phyloP scores from a whole-genome alignment of 1,140 invertebrate genomes.

The Tetranychus cinnabarinus region DNA sequence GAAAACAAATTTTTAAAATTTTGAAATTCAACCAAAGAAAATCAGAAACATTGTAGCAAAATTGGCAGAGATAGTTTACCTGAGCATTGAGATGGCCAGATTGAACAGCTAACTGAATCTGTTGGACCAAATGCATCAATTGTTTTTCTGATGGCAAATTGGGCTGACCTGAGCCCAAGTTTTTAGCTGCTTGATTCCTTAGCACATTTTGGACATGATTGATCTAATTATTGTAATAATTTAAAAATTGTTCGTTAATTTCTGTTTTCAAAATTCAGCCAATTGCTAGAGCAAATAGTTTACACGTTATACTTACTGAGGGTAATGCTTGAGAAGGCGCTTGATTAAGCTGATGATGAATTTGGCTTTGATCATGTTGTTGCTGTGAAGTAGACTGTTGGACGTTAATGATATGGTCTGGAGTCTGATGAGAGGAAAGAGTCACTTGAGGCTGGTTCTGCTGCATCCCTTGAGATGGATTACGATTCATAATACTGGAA shows the following conservation, averaged over 20 bases:
- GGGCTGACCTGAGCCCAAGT: background rate
- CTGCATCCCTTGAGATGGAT: background rate
- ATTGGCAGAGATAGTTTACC: conserved; percentile 14
- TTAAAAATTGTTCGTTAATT: background rate
- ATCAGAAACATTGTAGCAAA: background rate
- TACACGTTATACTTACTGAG: background rate
- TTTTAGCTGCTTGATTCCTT: background rate
- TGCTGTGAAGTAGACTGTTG: background rate
- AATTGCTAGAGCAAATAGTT: no score
- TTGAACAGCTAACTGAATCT: conserved; percentile 79
- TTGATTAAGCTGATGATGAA: background rate
- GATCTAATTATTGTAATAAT: background rate
- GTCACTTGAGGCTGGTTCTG: background rate
- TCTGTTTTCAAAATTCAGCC: no score
- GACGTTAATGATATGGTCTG: background rate
- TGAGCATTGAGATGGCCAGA: conserved; percentile 64
- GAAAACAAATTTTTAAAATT: background rate
- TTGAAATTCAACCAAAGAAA: background rate
- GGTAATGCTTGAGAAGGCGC: background rate
- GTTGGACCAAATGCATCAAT: conserved; percentile 67
- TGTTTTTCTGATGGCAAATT: conserved; percentile 8
- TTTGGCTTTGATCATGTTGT: background rate
- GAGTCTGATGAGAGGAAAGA: conserved; percentile 6
- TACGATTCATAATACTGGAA: background rate
- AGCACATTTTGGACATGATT: conserved; percentile 1